Evolutionary conservation across 2,113 vertebrate genomes (phyloP).

Genomic region (Calonectris borealis): DNA sequence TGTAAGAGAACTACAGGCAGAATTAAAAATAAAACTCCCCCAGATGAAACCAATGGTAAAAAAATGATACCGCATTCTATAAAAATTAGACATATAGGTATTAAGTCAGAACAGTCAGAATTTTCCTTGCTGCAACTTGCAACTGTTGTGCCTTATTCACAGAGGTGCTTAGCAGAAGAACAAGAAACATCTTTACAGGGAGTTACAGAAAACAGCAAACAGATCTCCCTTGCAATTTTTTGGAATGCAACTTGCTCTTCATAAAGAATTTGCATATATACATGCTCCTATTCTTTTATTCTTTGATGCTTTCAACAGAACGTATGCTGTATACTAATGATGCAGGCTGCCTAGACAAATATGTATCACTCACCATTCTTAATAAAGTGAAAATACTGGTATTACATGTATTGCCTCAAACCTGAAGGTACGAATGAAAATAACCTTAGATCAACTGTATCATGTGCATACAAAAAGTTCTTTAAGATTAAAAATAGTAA

Average conservation of each 20-base stretch:
- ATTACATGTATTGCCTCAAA: neutral
- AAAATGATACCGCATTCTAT: neutral
- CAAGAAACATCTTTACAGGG: neutral
- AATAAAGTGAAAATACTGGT: neutral
- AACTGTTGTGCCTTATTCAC: neutral
- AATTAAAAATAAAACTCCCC: neutral
- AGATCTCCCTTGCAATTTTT: neutral
- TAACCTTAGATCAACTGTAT: neutral
- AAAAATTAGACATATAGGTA: neutral
- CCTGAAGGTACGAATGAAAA: neutral
- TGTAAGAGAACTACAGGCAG: neutral
- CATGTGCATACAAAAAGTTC: neutral
- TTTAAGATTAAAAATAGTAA: neutral
- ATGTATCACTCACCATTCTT: neutral
- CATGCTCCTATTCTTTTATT: neutral
- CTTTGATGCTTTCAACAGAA: neutral
- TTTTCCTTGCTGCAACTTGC: neutral
- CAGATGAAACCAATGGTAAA: neutral
- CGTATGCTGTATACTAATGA: neutral
- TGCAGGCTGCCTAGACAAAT: neutral
- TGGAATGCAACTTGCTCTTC: neutral
- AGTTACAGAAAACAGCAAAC: neutral
- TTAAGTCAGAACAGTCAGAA: neutral
- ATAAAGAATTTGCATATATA: neutral
- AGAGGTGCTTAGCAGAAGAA: neutral